Evolutionary conservation across 30 jellyfish, hydroid and myxozoan genomes (phyloP).

Genomic region (Aurelia aurita complex sp. Pacific): DNA sequence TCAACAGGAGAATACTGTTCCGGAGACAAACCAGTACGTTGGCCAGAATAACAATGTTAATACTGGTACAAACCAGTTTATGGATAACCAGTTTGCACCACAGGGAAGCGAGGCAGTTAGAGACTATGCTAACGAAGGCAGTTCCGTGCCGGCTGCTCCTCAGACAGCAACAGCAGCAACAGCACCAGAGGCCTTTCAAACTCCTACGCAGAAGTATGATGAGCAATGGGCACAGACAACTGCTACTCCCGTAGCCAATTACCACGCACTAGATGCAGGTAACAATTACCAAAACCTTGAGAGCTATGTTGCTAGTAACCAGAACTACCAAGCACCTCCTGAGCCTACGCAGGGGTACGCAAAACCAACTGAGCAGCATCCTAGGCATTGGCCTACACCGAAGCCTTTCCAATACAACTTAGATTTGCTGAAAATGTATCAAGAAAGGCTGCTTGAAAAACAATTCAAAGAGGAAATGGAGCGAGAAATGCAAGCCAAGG

Average conservation of each 20-base stretch:
- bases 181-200: conserved; percentile 2
- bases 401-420: conserved; percentile 34
- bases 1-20: conserved; percentile 15
- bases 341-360: neutral
- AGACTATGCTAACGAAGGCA: neutral
- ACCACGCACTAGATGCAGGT: neutral
- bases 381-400: conserved; percentile 64
- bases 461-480: conserved; percentile 8
- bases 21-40: neutral
- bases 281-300: neutral
- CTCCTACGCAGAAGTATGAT: neutral
- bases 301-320: neutral
- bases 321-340: neutral
- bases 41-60: neutral
- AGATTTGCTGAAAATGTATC: conserved; percentile 8
- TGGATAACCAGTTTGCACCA: neutral
- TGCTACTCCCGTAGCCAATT: neutral
- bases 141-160: neutral
- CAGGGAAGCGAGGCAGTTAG: neutral
- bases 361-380: conserved; percentile 25
- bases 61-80: neutral
- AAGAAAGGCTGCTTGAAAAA: conserved; percentile 22
- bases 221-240: conserved; percentile 8
- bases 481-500: neutral
- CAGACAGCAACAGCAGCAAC: conserved; percentile 53